Conservation (phyloP, 2,113 vertebrate genomes). For the Lathamus discolor region DNA sequence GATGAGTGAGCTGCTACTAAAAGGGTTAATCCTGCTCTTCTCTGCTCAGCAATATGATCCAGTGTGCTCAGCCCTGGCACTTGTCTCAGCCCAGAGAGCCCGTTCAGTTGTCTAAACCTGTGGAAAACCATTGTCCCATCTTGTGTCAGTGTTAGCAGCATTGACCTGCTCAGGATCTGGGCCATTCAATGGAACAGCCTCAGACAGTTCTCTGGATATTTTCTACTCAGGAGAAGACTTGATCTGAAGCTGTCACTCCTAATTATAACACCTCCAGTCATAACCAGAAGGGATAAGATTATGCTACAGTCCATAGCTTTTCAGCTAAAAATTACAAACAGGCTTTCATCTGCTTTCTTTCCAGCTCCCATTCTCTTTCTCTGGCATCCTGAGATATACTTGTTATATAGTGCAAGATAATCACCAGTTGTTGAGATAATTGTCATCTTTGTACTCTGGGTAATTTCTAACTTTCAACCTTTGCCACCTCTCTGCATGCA, state of each 20-base stretch:
- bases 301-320: not conserved
- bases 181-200: not conserved
- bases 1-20: not conserved
- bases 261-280: not conserved
- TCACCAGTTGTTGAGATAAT: not conserved
- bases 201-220: not conserved
- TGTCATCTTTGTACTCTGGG: not conserved
- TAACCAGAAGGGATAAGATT: not conserved
- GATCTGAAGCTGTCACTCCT: not conserved
- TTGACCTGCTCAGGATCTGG: not conserved
- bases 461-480: not conserved
- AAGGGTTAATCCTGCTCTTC: not conserved
- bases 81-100: not conserved
- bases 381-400: not conserved
- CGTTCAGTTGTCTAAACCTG: not conserved
- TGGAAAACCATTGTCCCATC: not conserved
- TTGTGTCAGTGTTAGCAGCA: not conserved
- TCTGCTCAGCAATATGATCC: not conserved
- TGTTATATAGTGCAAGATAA: not conserved
- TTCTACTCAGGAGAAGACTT: not conserved
- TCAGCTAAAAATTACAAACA: not conserved
- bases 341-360: not conserved
- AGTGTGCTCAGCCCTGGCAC: not conserved
- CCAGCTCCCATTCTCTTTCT: not conserved
- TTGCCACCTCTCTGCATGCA: not conserved